Conservation (phyloP, 2,888 invertebrate species). For the Phaonia tiefii region DNA sequence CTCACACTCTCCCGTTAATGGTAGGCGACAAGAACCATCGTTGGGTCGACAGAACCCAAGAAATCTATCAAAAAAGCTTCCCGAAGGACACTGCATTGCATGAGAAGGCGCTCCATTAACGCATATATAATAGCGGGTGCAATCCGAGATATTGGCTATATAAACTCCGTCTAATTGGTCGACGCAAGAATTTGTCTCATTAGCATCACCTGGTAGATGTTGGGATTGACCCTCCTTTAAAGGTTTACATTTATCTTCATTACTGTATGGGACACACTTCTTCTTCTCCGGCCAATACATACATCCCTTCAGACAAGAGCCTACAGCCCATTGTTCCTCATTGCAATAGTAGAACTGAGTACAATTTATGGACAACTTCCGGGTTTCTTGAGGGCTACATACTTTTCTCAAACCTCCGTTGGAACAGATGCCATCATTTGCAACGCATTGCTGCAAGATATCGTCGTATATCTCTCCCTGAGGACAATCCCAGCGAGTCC, state of each 20-base stretch:
- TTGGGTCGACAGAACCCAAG: conserved; percentile 73
- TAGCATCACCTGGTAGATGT: neutral
- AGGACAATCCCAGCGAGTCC: conserved; percentile 66
- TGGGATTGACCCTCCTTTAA: neutral
- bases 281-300: conserved; percentile 64
- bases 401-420: conserved; percentile 71
- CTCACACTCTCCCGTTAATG: conserved; percentile 63
- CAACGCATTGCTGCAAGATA: conserved; percentile 64
- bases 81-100: conserved; percentile 70
- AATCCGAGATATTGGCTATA: conserved; percentile 72
- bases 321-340: conserved; percentile 72
- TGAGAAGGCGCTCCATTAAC: conserved; percentile 59
- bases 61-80: conserved; percentile 72
- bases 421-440: conserved; percentile 72
- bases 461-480: conserved; percentile 66
- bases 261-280: conserved; percentile 68
- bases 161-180: conserved; percentile 69
- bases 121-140: conserved; percentile 74
- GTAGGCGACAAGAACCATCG: conserved; percentile 71
- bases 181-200: conserved; percentile 60
- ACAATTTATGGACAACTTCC: conserved; percentile 69
- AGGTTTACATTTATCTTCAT: conserved; percentile 64
- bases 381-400: conserved; percentile 69
- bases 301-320: conserved; percentile 73
- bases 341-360: conserved; percentile 73